Evolutionary conservation across 2,113 vertebrate genomes (phyloP).

Genomic region (Condylura cristata): DNA sequence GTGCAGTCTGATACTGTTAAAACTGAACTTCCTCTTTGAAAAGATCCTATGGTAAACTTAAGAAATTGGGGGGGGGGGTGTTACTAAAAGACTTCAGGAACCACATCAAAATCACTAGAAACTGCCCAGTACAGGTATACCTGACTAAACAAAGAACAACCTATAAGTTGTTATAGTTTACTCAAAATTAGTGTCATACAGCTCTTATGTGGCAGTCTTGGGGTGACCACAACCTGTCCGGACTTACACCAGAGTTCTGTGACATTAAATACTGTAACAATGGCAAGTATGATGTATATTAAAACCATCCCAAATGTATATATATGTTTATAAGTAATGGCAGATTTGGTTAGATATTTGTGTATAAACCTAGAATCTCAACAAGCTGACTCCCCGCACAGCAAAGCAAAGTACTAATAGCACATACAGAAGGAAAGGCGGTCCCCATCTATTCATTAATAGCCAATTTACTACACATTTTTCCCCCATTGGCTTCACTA

Average conservation of each 20-base stretch:
- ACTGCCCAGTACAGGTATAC: not conserved
- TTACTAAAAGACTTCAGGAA: slow-evolving; percentile 15
- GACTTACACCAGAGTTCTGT: not conserved
- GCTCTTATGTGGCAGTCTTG: not conserved
- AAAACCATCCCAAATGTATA: no score
- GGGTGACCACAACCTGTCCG: not conserved
- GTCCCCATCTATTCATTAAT: not conserved
- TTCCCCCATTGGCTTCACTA: slow-evolving; percentile 1
- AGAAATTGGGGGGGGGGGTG: not conserved
- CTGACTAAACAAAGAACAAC: not conserved
- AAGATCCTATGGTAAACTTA: not conserved
- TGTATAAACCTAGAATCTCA: not conserved
- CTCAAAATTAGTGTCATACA: not conserved
- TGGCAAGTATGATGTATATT: not conserved
- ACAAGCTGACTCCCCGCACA: not conserved
- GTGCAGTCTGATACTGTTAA: not conserved
- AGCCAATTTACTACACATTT: not conserved
- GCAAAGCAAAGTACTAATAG: not conserved
- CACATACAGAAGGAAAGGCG: not conserved
- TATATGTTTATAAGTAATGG: not conserved
- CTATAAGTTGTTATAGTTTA: slow-evolving; percentile 21
- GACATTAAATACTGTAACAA: not conserved
- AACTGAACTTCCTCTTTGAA: not conserved
- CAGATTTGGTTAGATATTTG: not conserved
- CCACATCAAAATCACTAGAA: slow-evolving; percentile 23